These are phyloP conservation scores for Pampus argenteus DNA, from an alignment of 2,797 vertebrate genomes.

Conservation along the genomic window DNA sequence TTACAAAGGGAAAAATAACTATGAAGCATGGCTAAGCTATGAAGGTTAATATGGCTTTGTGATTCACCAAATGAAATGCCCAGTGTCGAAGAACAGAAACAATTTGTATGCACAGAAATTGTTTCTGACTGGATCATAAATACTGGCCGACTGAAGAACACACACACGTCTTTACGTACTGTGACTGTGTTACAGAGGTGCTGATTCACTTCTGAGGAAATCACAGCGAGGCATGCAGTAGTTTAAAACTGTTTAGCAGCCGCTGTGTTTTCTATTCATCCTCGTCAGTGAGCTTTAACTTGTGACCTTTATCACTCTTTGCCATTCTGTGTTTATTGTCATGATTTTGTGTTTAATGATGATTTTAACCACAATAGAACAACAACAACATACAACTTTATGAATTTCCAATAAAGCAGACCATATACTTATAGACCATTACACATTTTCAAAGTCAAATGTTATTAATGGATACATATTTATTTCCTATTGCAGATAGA, in stretches of 20 bases:
- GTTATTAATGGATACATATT: not conserved
- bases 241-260: not conserved
- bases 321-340: not conserved
- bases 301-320: not conserved
- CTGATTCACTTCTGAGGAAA: not conserved
- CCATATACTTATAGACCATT: too few relatives aligned
- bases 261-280: not conserved
- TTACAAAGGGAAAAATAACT: too few relatives aligned
- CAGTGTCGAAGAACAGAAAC: not conserved
- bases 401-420: not conserved
- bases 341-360: not conserved
- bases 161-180: not conserved
- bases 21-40: too few relatives aligned
- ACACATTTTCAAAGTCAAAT: not conserved
- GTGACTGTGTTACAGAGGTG: not conserved
- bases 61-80: not conserved
- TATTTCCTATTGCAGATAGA: constrained; percentile 18
- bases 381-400: not conserved
- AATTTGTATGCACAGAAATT: not conserved
- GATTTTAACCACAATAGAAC: not conserved
- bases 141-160: not conserved
- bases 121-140: not conserved
- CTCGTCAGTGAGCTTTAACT: not conserved
- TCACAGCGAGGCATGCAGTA: not conserved
- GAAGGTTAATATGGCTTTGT: too few relatives aligned